phyloP scores from a whole-genome alignment of 2,113 vertebrate species.

The Lampris megalopsis region DNA sequence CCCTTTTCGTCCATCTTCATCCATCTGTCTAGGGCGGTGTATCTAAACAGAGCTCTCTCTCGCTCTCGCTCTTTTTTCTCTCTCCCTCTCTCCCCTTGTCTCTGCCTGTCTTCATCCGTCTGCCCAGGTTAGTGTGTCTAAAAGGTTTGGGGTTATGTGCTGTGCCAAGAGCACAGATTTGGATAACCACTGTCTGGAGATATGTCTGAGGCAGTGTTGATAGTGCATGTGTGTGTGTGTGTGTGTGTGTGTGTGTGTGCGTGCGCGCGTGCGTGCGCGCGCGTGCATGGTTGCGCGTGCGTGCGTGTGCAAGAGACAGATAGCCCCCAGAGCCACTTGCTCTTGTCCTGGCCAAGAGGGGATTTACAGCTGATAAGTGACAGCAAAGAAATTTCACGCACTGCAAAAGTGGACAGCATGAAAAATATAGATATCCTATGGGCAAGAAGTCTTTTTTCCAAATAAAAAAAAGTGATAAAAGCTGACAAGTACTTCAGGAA shows the following conservation, averaged over 20 bases:
- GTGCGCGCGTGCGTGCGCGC: constrained; percentile 21
- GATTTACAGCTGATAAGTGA: constrained; percentile 68
- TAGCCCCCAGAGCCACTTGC: constrained; percentile 63
- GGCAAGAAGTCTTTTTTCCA: constrained; percentile 25
- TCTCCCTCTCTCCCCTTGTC: constrained; percentile 5
- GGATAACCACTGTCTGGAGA: constrained; percentile 79
- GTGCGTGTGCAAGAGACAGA: constrained; percentile 42
- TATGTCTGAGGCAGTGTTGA: constrained; percentile 72
- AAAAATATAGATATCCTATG: constrained; percentile 61
- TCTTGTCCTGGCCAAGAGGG: constrained; percentile 56
- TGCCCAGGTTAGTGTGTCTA: constrained; percentile 71
- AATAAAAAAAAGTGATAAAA: constrained; percentile 41
- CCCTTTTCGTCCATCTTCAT: constrained; percentile 45
- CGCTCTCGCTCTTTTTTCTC: constrained; percentile 30
- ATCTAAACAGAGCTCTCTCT: background rate
- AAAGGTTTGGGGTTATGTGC: constrained; percentile 64
- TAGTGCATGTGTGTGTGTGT: constrained; percentile 54
- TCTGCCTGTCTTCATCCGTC: constrained; percentile 54
- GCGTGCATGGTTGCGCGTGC: constrained; percentile 40
- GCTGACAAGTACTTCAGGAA: constrained; percentile 36
- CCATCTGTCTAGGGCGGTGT: constrained; percentile 16
- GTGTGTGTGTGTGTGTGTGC: constrained; percentile 49
- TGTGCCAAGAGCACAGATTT: constrained; percentile 76
- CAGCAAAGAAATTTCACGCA: constrained; percentile 65
- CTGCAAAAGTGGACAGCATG: constrained; percentile 65